A percentile compares a stretch with the other conserved stretches of the same genome.
These are phyloP conservation scores for Helicoverpa assulta DNA, from an alignment of 2,888 invertebrate species.

Conservation along the genomic window DNA sequence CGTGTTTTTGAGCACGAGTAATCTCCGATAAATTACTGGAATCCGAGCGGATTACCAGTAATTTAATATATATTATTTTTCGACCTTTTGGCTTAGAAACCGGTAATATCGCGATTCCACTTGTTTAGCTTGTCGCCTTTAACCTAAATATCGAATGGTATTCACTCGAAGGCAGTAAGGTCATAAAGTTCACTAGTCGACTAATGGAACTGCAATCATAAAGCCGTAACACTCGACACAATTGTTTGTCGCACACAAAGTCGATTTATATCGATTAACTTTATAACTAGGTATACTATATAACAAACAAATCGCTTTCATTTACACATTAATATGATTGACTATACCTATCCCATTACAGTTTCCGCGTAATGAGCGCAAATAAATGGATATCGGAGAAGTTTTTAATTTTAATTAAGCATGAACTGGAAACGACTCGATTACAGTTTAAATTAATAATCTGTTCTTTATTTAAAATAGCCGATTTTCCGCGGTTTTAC, in stretches of 20 bases:
- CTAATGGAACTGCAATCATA: constrained; percentile 21
- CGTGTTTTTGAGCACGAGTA: no score
- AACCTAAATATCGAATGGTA: not conserved
- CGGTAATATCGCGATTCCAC: no score
- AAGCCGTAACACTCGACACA: constrained; percentile 31
- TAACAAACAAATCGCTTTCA: constrained; percentile 15
- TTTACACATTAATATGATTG: constrained; percentile 1
- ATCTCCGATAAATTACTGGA: not conserved
- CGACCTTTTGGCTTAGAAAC: no score
- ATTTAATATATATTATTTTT: no score
- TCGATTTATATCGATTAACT: constrained; percentile 31
- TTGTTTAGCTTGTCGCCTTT: not conserved
- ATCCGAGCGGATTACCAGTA: not conserved
- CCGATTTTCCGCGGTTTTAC: no score
- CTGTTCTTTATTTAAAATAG: not conserved
- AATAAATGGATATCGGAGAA: not conserved
- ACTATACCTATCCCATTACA: not conserved
- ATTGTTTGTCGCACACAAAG: constrained; percentile 9
- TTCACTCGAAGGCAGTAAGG: constrained; percentile 4
- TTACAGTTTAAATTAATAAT: not conserved
- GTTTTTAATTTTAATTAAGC: not conserved
- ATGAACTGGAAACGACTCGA: not conserved
- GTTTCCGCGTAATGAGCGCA: not conserved
- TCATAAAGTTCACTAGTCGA: constrained; percentile 15
- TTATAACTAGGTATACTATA: not conserved